These are phyloP conservation scores for Cassiopea andromeda DNA, from an alignment of 30 jellyfish, hydroid and myxozoan species.

Conservation along the genomic window DNA sequence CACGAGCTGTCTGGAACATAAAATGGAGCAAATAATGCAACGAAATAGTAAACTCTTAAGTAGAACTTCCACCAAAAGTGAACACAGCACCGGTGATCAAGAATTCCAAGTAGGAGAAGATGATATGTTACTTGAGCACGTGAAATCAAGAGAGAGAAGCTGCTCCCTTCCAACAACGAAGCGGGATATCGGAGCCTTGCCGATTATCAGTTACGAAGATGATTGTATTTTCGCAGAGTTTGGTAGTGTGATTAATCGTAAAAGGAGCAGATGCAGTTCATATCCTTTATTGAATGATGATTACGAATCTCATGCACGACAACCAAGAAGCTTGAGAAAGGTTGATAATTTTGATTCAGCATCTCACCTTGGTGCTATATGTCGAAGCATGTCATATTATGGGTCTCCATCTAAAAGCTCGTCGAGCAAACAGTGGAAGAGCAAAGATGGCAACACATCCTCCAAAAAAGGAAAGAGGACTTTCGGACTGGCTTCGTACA, in stretches of 20 bases:
- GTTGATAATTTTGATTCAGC: constrained; percentile 42
- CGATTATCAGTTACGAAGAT: constrained; percentile 49
- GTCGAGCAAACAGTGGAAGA: background rate
- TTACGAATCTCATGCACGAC: constrained; percentile 12
- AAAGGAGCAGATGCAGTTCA: constrained; percentile 23
- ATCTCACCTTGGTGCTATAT: constrained; percentile 34
- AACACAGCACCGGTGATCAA: background rate
- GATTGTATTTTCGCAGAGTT: constrained; percentile 42
- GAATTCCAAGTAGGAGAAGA: constrained; percentile 26
- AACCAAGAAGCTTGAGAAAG: background rate
- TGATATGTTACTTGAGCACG: background rate
- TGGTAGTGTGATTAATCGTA: background rate
- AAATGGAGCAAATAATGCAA: constrained; percentile 59
- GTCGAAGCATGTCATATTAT: constrained; percentile 44
- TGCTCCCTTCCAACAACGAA: constrained; percentile 56
- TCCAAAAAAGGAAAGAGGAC: background rate
- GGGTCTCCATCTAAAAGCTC: constrained; percentile 5
- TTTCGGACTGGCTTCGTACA: background rate
- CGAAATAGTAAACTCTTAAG: background rate
- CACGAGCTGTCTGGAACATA: constrained; percentile 70
- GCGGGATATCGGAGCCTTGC: constrained; percentile 48
- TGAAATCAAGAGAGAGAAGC: constrained; percentile 27
- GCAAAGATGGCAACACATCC: background rate
- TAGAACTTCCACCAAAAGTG: background rate
- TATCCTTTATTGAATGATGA: constrained; percentile 46